Evolutionary conservation across 2,888 invertebrate genomes (phyloP), one percentile per base, ranked within the genome.

Genomic region (Parasteatoda lunata): DNA sequence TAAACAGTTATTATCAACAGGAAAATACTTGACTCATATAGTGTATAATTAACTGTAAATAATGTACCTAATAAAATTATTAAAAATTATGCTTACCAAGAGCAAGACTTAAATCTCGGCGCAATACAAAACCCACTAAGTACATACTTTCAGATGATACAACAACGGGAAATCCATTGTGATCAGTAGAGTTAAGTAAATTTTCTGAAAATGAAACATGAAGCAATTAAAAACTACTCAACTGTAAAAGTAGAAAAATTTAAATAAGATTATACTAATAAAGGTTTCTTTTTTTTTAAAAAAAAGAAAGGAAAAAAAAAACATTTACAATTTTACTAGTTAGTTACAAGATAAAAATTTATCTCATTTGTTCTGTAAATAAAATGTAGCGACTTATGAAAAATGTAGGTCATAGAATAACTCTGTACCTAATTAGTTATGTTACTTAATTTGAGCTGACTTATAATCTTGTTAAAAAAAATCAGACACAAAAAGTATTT

Each of bases 81-180:
- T 49, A n/a, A 5, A 15, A 75, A n/a, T 30, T 30, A 30, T 54
- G 47, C 69, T 83, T 77, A 88, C 88, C 85, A n/a, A 88, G 77
- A 5, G 89, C 89, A 47, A 98, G 94, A 92, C 96, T 97, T 84
- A 99, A 94, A 93, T 99, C 98, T 90, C 97, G 94, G 89, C 99
- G 94, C 83, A 97, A 93, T 13, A 99, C 98, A 92, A 98, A 99
- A 45, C 99, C 99, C 65, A 99, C 98, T 52, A 99, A 94, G 93
- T 99, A 98, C 92, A 98, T 98, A 77, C 97, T 98, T 93, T 98
- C 98, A 91, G 95, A 94, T 6, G 98, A 98, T 0, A 99, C 97
- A 13, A 99, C 98, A 11, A 99, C 98, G 0, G 99, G 99, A 93
- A 98, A 99, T 0, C 99, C 99, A 92, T 99, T 99, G 92, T 98